These are phyloP conservation scores for crab-eating macaque (Macaca fascicularis) DNA, from an alignment of 2,113 vertebrate genomes.

Conservation along the genomic window DNA sequence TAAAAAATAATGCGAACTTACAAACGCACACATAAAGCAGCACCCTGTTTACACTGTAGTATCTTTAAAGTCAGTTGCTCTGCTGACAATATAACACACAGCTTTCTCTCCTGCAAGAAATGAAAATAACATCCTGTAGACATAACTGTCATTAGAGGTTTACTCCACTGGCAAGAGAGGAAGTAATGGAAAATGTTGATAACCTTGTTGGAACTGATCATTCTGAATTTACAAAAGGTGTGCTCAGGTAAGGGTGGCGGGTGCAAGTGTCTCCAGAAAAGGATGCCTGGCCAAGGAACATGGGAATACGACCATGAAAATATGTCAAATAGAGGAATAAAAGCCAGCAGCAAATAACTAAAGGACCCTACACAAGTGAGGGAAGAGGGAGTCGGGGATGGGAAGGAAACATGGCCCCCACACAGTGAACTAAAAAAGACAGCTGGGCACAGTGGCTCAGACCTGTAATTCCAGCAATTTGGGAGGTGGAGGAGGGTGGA, in stretches of 20 bases:
- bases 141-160: not conserved
- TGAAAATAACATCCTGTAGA: not conserved
- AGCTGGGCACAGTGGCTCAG: too few relatives aligned
- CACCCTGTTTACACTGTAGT: not conserved
- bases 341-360: not conserved
- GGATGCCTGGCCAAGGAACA: not conserved
- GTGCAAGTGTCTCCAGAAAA: not conserved
- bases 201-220: not conserved
- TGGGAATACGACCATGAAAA: not conserved
- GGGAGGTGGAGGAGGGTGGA: too few relatives aligned
- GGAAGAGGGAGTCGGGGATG: fast-evolving
- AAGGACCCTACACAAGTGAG: not conserved
- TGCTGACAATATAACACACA: not conserved
- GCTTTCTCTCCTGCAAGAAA: not conserved
- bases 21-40: not conserved
- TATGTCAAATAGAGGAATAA: not conserved
- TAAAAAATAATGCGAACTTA: not conserved
- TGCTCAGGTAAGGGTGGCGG: too few relatives aligned
- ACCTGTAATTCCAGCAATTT: too few relatives aligned
- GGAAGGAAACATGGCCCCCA: fast-evolving
- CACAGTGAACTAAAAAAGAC: not conserved
- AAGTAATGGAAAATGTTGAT: not conserved
- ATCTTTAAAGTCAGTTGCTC: not conserved
- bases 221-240: not conserved
- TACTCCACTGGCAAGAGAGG: not conserved